These are phyloP conservation scores for Leucophenga varia DNA, from an alignment of 1,140 invertebrate species.

Conservation along the genomic window DNA sequence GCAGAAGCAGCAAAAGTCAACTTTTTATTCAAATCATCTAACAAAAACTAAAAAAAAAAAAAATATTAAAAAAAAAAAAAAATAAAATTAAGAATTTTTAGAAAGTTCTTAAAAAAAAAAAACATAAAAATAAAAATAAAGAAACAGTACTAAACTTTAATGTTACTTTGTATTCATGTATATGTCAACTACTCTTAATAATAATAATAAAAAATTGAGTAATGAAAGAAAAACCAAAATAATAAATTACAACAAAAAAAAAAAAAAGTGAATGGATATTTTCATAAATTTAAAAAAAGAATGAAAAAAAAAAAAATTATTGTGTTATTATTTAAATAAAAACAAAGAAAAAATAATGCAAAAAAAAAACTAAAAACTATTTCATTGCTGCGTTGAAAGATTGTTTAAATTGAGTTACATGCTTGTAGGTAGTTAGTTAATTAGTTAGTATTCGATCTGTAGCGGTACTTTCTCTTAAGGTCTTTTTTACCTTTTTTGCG, in stretches of 20 bases:
- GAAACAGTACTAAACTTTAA: constrained; percentile 17
- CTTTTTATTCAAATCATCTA: too few species aligned
- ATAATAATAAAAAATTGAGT: not conserved
- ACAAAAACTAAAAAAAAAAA: constrained; percentile 3
- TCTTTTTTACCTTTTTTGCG: too few species aligned
- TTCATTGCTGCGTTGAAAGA: too few species aligned
- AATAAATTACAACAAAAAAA: constrained; percentile 16
- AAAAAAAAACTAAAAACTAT: not conserved
- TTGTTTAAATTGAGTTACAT: constrained; percentile 7
- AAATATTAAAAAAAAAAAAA: constrained; percentile 1
- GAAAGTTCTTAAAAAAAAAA: too few species aligned
- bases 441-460: too few species aligned
- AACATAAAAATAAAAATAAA: constrained; percentile 9
- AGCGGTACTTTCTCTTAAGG: too few species aligned
- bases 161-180: constrained; percentile 33
- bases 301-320: constrained; percentile 17
- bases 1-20: too few species aligned
- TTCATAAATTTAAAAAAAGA: constrained; percentile 32
- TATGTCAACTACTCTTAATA: constrained; percentile 26
- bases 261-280: constrained; percentile 36
- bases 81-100: not conserved
- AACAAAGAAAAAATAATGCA: constrained; percentile 20
- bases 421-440: too few species aligned
- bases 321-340: constrained; percentile 37
- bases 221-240: too few species aligned